phyloP scores from a whole-genome alignment of 2,797 vertebrate species.

The Lophotriccus pileatus region DNA sequence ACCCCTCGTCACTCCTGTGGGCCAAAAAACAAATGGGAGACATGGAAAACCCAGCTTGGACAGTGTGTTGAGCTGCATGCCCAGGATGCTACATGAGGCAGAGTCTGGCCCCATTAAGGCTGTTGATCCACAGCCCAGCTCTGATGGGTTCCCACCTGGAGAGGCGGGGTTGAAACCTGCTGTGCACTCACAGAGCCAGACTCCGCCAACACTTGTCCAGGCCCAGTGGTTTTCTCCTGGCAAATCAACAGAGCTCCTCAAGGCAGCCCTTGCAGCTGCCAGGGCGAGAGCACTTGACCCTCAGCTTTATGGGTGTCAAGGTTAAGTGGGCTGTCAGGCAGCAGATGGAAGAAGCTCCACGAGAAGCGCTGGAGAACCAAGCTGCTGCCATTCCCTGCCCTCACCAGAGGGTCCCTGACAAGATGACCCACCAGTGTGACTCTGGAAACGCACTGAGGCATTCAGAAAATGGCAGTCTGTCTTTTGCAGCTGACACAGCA shows the following conservation, averaged over 20 bases:
- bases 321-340: conserved; percentile 41
- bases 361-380: neutral
- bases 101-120: neutral
- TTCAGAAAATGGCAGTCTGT: neutral
- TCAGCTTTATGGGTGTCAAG: neutral
- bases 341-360: neutral
- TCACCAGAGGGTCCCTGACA: neutral
- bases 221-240: neutral
- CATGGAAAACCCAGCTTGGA: neutral
- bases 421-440: neutral
- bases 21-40: neutral
- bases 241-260: neutral
- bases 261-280: neutral
- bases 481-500: neutral
- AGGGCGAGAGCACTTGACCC: conserved; percentile 29
- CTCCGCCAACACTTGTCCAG: neutral
- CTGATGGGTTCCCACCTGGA: neutral
- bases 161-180: neutral
- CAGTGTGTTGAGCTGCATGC: fast-evolving
- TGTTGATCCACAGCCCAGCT: neutral
- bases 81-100: fast-evolving
- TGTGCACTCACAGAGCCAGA: neutral
- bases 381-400: neutral
- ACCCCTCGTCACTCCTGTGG: conserved; percentile 81
- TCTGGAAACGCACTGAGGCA: neutral